Percentiles rank a stretch among this genome's conserved stretches.
These are phyloP conservation scores for Aphodius granarius DNA, from an alignment of 2,888 invertebrate species.

Conservation along the genomic window DNA sequence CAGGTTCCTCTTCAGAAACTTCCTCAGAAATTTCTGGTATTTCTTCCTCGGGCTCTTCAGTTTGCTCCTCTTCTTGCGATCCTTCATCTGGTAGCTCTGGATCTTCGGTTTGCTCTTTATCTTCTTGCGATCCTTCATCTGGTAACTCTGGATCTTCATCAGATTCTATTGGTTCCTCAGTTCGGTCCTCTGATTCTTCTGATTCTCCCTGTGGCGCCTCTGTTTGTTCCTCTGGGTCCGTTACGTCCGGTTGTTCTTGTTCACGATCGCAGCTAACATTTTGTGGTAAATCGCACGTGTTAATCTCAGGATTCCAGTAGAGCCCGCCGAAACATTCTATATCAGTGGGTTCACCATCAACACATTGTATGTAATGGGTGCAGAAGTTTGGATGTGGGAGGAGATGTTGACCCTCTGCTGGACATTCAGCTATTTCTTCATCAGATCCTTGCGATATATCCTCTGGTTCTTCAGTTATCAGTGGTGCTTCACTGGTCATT, in stretches of 20 bases:
- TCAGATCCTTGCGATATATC: too few species aligned
- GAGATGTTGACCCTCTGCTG: constrained; percentile 4
- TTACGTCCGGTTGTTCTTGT: not conserved
- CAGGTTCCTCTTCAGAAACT: not conserved
- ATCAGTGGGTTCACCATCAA: constrained; percentile 9
- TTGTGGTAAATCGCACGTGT: constrained; percentile 25
- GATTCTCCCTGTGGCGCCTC: not conserved
- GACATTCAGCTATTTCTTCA: too few species aligned
- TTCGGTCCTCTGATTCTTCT: not conserved
- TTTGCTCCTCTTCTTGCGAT: not conserved
- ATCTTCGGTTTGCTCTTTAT: not conserved
- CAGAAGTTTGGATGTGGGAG: constrained; percentile 12
- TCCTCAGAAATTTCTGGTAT: too few species aligned
- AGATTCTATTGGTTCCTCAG: not conserved
- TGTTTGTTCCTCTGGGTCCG: not conserved
- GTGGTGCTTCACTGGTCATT: not conserved
- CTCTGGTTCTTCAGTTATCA: too few species aligned
- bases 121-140: not conserved
- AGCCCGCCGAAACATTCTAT: constrained; percentile 23
- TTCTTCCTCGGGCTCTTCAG: not conserved
- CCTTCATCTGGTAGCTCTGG: not conserved
- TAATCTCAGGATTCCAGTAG: constrained; percentile 22
- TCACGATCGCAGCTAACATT: constrained; percentile 20
- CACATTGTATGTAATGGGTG: constrained; percentile 16
- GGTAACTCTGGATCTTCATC: not conserved